These are phyloP conservation scores for Hybos culiciformis DNA, from an alignment of 2,888 invertebrate species.

Conservation along the genomic window DNA sequence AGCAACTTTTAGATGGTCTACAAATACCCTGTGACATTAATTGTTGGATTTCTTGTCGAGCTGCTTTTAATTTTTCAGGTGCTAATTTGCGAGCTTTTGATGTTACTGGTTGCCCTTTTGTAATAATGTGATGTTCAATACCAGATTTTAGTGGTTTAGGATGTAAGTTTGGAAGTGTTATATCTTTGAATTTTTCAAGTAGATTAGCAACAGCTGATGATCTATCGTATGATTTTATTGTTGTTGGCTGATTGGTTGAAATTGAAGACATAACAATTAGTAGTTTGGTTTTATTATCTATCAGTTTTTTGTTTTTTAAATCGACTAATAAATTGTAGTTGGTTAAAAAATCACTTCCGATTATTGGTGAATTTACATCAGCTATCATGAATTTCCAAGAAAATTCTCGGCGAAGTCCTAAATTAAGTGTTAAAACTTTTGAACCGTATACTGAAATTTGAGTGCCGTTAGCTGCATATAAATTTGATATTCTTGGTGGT, in stretches of 20 bases:
- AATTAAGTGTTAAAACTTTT: neutral
- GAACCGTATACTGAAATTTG: slow-evolving; percentile 1
- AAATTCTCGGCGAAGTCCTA: too few relatives aligned
- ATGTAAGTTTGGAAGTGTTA: neutral
- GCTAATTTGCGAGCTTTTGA: slow-evolving; percentile 1
- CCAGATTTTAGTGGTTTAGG: neutral
- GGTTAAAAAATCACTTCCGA: slow-evolving; percentile 7
- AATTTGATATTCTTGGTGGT: neutral
- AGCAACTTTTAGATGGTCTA: slow-evolving; percentile 26
- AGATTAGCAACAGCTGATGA: too few relatives aligned
- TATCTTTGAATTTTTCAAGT: neutral
- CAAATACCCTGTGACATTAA: slow-evolving; percentile 24
- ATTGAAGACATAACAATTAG: too few relatives aligned
- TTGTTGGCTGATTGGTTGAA: too few relatives aligned
- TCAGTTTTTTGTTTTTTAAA: neutral
- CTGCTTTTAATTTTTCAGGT: neutral
- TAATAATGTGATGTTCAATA: slow-evolving; percentile 5
- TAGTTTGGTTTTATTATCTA: too few relatives aligned
- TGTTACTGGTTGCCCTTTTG: slow-evolving; percentile 2
- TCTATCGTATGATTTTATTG: too few relatives aligned
- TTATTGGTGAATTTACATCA: too few relatives aligned
- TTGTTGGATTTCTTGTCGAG: slow-evolving; percentile 4
- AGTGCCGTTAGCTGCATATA: slow-evolving; percentile 1
- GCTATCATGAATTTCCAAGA: too few relatives aligned
- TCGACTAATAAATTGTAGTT: slow-evolving; percentile 5